phyloP scores from a whole-genome alignment of 1,140 invertebrate species.

The Druon quercuslanigerum region DNA sequence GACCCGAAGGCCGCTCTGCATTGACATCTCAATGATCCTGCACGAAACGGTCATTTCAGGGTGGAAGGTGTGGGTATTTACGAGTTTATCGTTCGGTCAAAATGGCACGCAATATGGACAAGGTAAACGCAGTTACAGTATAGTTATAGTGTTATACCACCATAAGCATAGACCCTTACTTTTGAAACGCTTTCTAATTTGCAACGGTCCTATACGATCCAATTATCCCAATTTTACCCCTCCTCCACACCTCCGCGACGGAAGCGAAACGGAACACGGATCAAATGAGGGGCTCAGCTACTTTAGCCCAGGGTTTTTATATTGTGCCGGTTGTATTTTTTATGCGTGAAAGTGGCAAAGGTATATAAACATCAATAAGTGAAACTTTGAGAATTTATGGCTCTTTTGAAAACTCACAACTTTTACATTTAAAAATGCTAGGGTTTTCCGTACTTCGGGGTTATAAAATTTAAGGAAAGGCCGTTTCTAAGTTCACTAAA shows the following conservation, averaged over 20 bases:
- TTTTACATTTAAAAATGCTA: no score
- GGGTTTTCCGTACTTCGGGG: no score
- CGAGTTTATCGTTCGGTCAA: slow-evolving; percentile 41
- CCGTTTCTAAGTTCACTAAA: no score
- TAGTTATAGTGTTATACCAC: slow-evolving; percentile 8
- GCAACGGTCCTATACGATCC: slow-evolving; percentile 35
- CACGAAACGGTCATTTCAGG: slow-evolving; percentile 47
- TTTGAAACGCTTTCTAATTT: slow-evolving; percentile 46
- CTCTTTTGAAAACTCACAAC: no score
- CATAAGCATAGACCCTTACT: background rate
- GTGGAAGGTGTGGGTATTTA: slow-evolving; percentile 53
- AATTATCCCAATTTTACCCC: slow-evolving; percentile 44
- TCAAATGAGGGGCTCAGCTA: no score
- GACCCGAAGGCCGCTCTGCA: slow-evolving; percentile 18
- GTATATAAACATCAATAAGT: no score
- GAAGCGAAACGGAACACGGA: background rate
- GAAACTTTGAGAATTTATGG: no score
- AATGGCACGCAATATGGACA: slow-evolving; percentile 38
- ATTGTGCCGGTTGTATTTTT: no score
- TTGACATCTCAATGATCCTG: slow-evolving; percentile 35
- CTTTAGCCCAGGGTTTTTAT: no score
- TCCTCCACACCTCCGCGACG: background rate
- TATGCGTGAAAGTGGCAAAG: no score
- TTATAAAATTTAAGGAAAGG: no score
- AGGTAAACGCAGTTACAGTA: slow-evolving; percentile 39